Evolutionary conservation across 2,888 invertebrate genomes (phyloP), one percentile per base, ranked within the genome.

Genomic region (Dexiosoma caninum): DNA sequence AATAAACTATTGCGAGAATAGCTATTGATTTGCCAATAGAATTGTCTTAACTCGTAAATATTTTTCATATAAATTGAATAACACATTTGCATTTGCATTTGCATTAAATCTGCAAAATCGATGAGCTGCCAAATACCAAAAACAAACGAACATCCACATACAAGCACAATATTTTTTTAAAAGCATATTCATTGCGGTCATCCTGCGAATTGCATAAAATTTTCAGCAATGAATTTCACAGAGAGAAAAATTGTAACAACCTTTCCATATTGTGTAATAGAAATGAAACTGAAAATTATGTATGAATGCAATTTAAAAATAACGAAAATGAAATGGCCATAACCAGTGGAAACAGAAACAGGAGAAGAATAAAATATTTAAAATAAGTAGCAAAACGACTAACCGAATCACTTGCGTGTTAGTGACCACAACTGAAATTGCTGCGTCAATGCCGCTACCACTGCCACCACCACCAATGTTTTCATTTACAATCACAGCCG

Each of bases 401-500:
- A 53, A 60, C 78, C 78, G 60, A 66, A 78, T 55, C 72, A 49
- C 44, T 74, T 72, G 72, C 60, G 59, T 62, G 72, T 74, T 72
- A 62, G 60, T 35, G 10, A 62, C 72, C 78, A 40, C 78, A 78
- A 40, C 78, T 49, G 59, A 69, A 80, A 70, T 81, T 80, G 82
- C 55, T 69, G 67, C 64, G 72, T 74, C 78, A 80, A 75, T 81
- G 78, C 78, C 46, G 30, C 64, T 40, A 69, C 69, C 64, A 69
- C 12, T 7, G 2, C 59, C 51, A 16, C 42, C 64, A 32, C 67
- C 55, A 71, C 72, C 76, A 81, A 82, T 83, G 82, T 81, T 83
- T 83, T 82, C 74, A 74, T 81, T 82, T 70, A 74, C 60, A 81
- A 78, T 83, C 82, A 77, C 57, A 59, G 70, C 66, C 66, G 27